Evolutionary conservation across 2,888 invertebrate genomes (phyloP).

Genomic region (Xylophagus ater): DNA sequence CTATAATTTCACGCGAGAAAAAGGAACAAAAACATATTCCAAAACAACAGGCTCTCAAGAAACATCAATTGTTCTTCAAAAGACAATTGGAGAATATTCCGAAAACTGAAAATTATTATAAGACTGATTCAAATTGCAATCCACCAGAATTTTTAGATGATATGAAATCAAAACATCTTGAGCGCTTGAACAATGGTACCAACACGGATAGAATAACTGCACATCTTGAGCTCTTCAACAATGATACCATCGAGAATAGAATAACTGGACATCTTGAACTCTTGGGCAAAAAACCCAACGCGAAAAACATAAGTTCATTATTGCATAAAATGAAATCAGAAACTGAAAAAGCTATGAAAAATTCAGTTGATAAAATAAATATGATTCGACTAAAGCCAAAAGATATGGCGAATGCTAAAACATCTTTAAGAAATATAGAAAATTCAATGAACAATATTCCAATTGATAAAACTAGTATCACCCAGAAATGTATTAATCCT

Average conservation of each 20-base stretch:
- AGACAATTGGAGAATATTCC: conserved; percentile 36
- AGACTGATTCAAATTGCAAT: conserved; percentile 23
- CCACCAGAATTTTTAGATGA: no score
- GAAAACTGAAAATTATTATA: conserved; percentile 20
- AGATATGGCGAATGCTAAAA: conserved; percentile 22
- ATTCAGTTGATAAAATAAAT: conserved; percentile 25
- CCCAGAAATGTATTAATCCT: background rate
- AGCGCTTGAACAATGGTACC: no score
- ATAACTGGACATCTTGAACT: no score
- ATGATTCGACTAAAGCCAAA: conserved; percentile 20
- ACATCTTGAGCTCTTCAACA: no score
- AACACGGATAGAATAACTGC: no score
- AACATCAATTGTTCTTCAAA: conserved; percentile 37
- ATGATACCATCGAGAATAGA: no score
- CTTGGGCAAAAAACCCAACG: no score
- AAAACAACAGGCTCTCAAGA: conserved; percentile 32
- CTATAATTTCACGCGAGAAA: no score
- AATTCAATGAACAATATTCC: conserved; percentile 15
- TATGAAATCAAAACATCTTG: no score
- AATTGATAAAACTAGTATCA: background rate
- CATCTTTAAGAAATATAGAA: no score
- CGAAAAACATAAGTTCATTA: no score
- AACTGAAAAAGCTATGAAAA: conserved; percentile 25
- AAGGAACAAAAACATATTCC: no score
- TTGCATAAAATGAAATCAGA: conserved; percentile 27